Evolutionary conservation across 2,888 invertebrate species (phyloP), one percentile per base, ranked within the genome.

Genomic region (Ptilodon capucinus): DNA sequence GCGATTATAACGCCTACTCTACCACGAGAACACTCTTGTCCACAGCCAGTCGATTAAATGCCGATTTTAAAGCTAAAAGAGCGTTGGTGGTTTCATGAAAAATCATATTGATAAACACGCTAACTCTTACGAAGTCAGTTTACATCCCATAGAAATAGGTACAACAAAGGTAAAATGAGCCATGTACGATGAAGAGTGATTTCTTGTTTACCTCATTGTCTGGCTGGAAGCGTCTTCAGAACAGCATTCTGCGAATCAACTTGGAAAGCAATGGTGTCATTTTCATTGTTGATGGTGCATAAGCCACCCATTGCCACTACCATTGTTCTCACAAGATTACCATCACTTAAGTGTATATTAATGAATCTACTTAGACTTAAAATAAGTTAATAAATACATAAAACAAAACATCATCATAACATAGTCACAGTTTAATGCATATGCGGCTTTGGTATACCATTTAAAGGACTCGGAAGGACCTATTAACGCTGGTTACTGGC

Each of bases 1-100:
- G 72, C 76, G 76, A 78, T 81, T 79, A 76, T 71, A 71, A 75
- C 77, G 75, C 76, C 76, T 74, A 76, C 78, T 70, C 58, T 53
- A 43, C 64, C 61, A 67, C 59, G 68, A 66, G 66, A 72, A 64
- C 65, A 62, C 50, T 64, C 68, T 60, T 53, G 58, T 57, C 56
- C 54, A 58, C 65, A 74, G 67, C 54, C 48, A 58, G 65, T 60
- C 48, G 53, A 68, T 51, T 54, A 59, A 61, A 48, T 39, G 56
- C 65, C 63, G 57, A 67, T 63, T 66, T 57, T 58, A 60, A 48
- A 52, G 55, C 25, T 11, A 16, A 25, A 13, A 42, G 6, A 18
- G 8, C 13, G 36, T 36, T 11, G 3, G 36, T 36, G 11, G n/a
- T 18, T 18, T 18, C 40, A 25, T 34, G 19, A 34, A 44, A 39